Evolutionary conservation across 2,113 vertebrate genomes (phyloP).

Genomic region (Clarias magur): DNA sequence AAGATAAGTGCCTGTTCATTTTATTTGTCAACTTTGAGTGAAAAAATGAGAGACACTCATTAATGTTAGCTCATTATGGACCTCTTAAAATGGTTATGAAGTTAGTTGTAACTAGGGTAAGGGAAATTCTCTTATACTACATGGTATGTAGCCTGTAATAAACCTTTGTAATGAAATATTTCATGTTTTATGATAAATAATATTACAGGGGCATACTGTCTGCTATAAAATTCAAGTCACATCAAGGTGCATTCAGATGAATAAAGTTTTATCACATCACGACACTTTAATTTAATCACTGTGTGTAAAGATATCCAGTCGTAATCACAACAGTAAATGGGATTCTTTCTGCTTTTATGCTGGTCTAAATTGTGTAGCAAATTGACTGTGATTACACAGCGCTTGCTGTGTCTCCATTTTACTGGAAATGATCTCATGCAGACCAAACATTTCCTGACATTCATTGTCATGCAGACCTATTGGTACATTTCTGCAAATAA

Average conservation of each 20-base stretch:
- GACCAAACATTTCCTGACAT: background rate
- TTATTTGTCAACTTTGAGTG: background rate
- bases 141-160: background rate
- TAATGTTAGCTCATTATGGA: background rate
- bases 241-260: background rate
- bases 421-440: background rate
- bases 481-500: background rate
- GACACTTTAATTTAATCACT: background rate
- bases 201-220: background rate
- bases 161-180: background rate
- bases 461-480: background rate
- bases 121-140: background rate
- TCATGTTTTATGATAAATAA: background rate
- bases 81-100: background rate
- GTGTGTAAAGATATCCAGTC: background rate
- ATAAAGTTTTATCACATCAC: background rate
- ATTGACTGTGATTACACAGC: constrained; percentile 10
- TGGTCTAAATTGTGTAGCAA: background rate
- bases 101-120: background rate
- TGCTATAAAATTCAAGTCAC: background rate
- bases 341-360: constrained; percentile 6
- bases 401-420: background rate
- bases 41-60: background rate
- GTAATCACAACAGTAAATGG: constrained; percentile 18
- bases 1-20: too few species aligned